These are phyloP conservation scores for Coenonympha arcania DNA, from an alignment of 2,888 invertebrate genomes.

Conservation along the genomic window DNA sequence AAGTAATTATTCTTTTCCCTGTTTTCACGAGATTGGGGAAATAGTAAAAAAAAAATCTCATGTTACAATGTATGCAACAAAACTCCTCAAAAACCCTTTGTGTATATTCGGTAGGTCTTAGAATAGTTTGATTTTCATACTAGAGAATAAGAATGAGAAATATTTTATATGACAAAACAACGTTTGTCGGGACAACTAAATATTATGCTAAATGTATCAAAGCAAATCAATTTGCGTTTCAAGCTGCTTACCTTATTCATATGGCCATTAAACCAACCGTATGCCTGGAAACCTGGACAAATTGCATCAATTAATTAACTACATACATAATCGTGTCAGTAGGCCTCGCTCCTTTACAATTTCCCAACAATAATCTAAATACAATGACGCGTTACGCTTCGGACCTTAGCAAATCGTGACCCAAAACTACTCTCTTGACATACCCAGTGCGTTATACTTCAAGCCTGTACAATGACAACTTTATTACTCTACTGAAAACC, in stretches of 20 bases:
- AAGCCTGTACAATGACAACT: constrained; percentile 13
- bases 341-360: constrained; percentile 11
- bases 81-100: no score
- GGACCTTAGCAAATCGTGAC: constrained; percentile 25
- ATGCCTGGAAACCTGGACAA: constrained; percentile 1
- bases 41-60: no score
- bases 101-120: no score
- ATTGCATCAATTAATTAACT: constrained; percentile 9
- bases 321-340: constrained; percentile 9
- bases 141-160: no score
- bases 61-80: no score
- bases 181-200: no score
- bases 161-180: no score
- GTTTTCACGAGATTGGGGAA: no score
- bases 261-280: background rate
- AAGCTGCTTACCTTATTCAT: background rate
- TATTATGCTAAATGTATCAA: background rate
- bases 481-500: background rate
- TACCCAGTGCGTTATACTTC: constrained; percentile 3
- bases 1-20: no score
- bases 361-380: constrained; percentile 27
- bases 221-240: background rate
- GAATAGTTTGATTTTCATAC: no score
- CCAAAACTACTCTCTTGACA: constrained; percentile 23
- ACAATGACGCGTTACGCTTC: constrained; percentile 28